Evolutionary conservation across 2,797 vertebrate genomes (phyloP), one percentile per base, ranked within the genome.

Genomic region (Sebastolobus altivelis): DNA sequence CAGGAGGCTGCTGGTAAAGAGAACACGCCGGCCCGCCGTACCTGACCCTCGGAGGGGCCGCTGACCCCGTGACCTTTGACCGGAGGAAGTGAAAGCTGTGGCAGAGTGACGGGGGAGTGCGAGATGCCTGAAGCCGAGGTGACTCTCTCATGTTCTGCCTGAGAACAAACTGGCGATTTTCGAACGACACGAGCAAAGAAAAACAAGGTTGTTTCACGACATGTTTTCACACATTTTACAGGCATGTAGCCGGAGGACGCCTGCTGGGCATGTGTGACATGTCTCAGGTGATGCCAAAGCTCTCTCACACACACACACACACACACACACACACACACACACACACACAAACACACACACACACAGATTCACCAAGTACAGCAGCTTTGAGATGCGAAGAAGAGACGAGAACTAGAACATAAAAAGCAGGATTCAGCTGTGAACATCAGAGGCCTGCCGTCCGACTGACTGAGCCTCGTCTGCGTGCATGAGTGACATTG

Each of bases 21-120:
- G 85, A 79, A 29, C 59, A 16, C 3, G 62, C 69, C 29, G 4
- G 83, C 65, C 68, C 22, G 74, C 74, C 61, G 79, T 88, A 87
- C 81, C 81, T 92, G 93, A 94, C 92, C 93, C 92, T 81, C 79
- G 25, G 68, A 67, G 35, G 85, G 90, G 84, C 89, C 52, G 37
- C 76, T 72, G 92, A 94, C 93, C 88, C 70, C 27, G 12, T 89
- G 93, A 95, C 90, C 93, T 92, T 66, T 92, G 92, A 91, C 92
- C 79, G 81, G 87, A 88, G 92, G 91, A 94, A 93, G 91, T 88
- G 86, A 92, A 93, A 91, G 88, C 87, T 81, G 79, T 72, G 87
- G 83, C 81, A 35, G 87, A 14, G 49, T 90, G 87, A 94, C 89
- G 63, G 84, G 77, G 72, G 46, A 37, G 89, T 91, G 95, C 27